Percentiles rank a stretch among this genome's conserved stretches.
These are phyloP conservation scores for Scyliorhinus canicula DNA, from an alignment of 2,797 vertebrate species.

Conservation along the genomic window DNA sequence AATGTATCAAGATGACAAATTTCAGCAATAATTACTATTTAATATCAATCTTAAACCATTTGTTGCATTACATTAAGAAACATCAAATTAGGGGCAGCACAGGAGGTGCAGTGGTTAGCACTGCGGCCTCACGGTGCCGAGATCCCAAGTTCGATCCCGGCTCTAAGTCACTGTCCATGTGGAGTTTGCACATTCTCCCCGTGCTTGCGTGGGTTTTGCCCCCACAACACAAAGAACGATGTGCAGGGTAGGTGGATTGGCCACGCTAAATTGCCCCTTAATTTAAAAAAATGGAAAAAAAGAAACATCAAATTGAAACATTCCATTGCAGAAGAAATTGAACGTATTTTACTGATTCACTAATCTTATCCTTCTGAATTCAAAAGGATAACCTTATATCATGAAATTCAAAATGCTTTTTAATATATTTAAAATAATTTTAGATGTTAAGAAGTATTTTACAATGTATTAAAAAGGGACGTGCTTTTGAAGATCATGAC, in stretches of 20 bases:
- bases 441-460: not conserved
- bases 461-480: not conserved
- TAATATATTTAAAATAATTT: not conserved
- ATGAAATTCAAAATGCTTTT: not conserved
- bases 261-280: too few species aligned
- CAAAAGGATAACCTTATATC: not conserved
- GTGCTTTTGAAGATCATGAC: not conserved
- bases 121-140: too few species aligned
- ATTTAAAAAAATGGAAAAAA: too few species aligned
- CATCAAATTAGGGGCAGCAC: too few species aligned
- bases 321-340: not conserved
- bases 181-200: too few species aligned
- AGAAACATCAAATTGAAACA: conserved; percentile 1
- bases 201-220: too few species aligned
- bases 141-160: too few species aligned
- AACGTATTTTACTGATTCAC: conserved; percentile 2
- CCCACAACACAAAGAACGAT: too few species aligned
- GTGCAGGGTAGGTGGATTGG: too few species aligned
- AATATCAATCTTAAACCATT: not conserved
- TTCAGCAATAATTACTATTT: not conserved
- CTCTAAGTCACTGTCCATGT: too few species aligned
- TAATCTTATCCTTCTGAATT: not conserved
- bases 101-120: too few species aligned
- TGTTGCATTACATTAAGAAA: not conserved
- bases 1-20: not conserved